phyloP scores from a whole-genome alignment of 2,113 vertebrate species.

The Climacteris rufus region DNA sequence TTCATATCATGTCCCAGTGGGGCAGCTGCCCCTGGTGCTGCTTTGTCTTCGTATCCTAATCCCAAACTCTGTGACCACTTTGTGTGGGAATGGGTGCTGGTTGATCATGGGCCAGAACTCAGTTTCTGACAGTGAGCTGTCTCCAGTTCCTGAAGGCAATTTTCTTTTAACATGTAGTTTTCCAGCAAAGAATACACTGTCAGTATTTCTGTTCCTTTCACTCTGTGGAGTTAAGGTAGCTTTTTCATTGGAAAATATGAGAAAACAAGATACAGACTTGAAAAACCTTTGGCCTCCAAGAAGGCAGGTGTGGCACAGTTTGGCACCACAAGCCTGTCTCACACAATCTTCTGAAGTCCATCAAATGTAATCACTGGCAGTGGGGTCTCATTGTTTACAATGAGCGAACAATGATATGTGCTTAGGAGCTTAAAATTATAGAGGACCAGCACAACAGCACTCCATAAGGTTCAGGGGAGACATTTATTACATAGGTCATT shows the following conservation, averaged over 20 bases:
- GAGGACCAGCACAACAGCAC: not conserved
- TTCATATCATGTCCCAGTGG: not conserved
- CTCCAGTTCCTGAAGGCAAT: not conserved
- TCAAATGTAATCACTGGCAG: not conserved
- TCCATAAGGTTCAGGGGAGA: not conserved
- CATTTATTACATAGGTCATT: not conserved
- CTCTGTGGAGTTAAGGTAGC: not conserved
- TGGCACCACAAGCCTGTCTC: not conserved
- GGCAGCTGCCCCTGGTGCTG: not conserved
- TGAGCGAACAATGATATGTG: not conserved
- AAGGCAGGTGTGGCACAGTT: not conserved
- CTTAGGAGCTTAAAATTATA: not conserved
- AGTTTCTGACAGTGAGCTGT: not conserved
- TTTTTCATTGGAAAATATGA: not conserved
- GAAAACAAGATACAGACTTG: not conserved
- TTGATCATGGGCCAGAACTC: not conserved
- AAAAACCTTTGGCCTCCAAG: not conserved
- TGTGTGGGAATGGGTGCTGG: not conserved
- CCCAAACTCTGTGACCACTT: not conserved
- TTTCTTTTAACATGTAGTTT: not conserved
- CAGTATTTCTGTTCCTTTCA: not conserved
- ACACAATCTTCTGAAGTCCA: not conserved
- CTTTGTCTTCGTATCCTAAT: not conserved
- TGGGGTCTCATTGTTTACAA: not conserved
- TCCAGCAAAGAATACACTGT: not conserved